phyloP scores from a whole-genome alignment of 1,140 invertebrate genomes.

The Trichonephila clavata region DNA sequence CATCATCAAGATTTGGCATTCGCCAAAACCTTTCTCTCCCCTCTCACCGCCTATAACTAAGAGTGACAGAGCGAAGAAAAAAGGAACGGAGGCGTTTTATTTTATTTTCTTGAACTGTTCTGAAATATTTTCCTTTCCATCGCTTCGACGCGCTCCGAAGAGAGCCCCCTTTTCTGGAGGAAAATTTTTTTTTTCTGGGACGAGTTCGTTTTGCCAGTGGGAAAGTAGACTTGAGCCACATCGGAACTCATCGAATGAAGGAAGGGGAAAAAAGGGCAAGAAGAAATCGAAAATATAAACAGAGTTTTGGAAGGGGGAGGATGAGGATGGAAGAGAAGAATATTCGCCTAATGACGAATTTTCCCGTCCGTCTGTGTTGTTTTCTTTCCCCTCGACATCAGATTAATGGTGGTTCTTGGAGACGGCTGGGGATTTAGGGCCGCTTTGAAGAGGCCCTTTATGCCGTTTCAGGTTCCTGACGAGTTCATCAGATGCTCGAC shows the following conservation, averaged over 20 bases:
- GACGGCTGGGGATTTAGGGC: neutral
- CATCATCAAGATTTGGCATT: conserved; percentile 11
- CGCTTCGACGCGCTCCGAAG: neutral
- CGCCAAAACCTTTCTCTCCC: neutral
- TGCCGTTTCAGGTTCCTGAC: neutral
- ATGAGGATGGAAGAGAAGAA: neutral
- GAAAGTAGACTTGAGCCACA: too few relatives aligned
- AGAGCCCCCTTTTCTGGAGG: neutral
- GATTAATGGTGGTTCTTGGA: conserved; percentile 42
- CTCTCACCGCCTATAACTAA: neutral
- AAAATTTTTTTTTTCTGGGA: neutral
- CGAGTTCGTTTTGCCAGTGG: neutral
- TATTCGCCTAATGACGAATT: conserved; percentile 67
- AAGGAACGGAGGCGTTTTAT: neutral
- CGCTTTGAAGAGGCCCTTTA: neutral
- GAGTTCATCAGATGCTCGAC: neutral
- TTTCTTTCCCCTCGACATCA: neutral
- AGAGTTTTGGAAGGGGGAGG: neutral
- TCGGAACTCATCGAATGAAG: neutral
- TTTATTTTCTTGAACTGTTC: neutral
- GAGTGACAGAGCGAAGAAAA: neutral
- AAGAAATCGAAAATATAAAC: conserved; percentile 29
- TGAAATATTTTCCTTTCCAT: conserved; percentile 23
- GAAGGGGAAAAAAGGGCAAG: neutral
- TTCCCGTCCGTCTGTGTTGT: conserved; percentile 32